phyloP scores from a whole-genome alignment of 2,888 invertebrate genomes.

The Sicus ferrugineus region DNA sequence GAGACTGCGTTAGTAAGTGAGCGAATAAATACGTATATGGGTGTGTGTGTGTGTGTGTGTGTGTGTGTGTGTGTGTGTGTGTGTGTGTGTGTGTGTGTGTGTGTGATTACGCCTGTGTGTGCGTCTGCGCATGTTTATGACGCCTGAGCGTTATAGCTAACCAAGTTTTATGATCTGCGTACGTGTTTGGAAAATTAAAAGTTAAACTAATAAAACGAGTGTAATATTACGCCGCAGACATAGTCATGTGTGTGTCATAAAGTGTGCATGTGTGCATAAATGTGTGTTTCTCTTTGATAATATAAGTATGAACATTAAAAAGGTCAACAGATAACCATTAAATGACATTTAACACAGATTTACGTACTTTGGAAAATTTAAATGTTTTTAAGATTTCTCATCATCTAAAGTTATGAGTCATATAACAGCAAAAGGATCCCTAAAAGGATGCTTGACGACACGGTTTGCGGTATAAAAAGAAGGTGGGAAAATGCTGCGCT shows the following conservation, averaged over 20 bases:
- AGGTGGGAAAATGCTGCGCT: no score
- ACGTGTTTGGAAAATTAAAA: background rate
- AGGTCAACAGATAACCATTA: background rate
- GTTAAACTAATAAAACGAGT: background rate
- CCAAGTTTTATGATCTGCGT: background rate
- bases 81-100: background rate
- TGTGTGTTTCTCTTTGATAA: background rate
- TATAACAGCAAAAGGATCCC: no score
- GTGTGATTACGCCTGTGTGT: background rate
- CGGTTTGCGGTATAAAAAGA: no score
- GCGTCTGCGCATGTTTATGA: background rate
- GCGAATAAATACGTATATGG: background rate
- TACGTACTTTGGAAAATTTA: no score
- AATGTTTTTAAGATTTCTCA: no score
- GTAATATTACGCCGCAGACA: no score
- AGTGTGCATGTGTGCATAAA: background rate
- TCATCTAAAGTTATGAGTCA: no score
- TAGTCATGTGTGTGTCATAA: background rate
- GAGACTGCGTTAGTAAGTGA: background rate
- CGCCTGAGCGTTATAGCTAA: background rate
- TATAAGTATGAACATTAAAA: background rate
- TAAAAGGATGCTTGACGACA: no score
- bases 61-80: no score
- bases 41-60: background rate
- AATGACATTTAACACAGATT: no score